Evolutionary conservation across 1,140 invertebrate species (phyloP).

Genomic region (Anadara kagoshimensis): DNA sequence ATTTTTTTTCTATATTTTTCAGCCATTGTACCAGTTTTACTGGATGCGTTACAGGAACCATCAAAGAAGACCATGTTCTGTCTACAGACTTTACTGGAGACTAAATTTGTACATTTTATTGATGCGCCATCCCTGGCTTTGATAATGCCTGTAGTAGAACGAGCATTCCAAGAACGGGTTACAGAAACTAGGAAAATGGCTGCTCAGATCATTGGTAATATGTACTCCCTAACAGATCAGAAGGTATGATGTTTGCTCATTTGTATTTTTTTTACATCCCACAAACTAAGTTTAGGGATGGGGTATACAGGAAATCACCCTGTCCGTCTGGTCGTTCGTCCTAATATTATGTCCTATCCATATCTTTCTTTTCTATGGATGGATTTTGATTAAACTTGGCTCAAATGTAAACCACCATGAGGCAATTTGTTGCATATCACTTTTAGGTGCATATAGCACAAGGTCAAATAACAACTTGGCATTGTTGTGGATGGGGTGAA

Average conservation of each 20-base stretch:
- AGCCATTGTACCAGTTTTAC: constrained; percentile 80
- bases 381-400: no score
- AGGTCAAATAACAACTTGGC: no score
- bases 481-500: no score
- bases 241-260: constrained; percentile 79
- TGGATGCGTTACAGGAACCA: constrained; percentile 97
- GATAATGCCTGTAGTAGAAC: constrained; percentile 98
- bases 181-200: constrained; percentile 99
- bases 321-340: no score
- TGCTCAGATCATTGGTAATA: constrained; percentile 98
- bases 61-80: constrained; percentile 95
- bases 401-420: no score
- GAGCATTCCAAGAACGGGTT: constrained; percentile 96
- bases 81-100: constrained; percentile 94
- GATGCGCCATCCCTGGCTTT: constrained; percentile 98
- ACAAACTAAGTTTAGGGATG: no score
- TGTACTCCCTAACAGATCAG: constrained; percentile 99
- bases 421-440: no score
- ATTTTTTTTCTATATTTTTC: constrained; percentile 23
- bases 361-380: no score
- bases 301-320: no score
- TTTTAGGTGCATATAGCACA: no score
- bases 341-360: no score
- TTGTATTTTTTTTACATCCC: no score
- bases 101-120: constrained; percentile 99